phyloP scores from a whole-genome alignment of 2,888 invertebrate genomes.

The Cryptus armator region DNA sequence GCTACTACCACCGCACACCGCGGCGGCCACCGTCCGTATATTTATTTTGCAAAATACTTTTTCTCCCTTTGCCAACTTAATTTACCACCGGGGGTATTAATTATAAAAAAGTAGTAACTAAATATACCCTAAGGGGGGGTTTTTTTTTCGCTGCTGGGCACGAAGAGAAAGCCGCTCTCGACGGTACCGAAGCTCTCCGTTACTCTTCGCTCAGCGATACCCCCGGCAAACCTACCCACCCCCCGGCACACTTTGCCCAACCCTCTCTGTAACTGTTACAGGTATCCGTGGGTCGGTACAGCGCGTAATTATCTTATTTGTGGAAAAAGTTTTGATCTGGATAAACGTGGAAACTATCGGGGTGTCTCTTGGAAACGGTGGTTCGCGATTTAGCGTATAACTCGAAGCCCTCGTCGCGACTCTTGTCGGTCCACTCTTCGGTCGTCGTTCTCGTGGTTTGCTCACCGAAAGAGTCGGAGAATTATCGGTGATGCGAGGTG shows the following conservation, averaged over 20 bases:
- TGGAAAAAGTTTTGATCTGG: conserved; percentile 63
- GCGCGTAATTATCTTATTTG: conserved; percentile 81
- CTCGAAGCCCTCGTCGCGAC: too few species aligned
- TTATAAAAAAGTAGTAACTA: conserved; percentile 83
- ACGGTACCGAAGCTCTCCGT: conserved; percentile 64
- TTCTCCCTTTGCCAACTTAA: conserved; percentile 77
- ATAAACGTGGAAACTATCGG: conserved; percentile 47
- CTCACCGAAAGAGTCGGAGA: not conserved
- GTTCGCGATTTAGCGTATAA: not conserved
- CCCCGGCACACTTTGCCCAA: conserved; percentile 30
- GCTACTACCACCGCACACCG: conserved; percentile 35
- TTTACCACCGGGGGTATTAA: conserved; percentile 82
- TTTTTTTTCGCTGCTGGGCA: conserved; percentile 48
- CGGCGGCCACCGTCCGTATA: conserved; percentile 60
- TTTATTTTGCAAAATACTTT: conserved; percentile 75
- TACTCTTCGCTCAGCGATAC: conserved; percentile 6
- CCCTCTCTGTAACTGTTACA: conserved; percentile 20
- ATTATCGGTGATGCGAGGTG: conserved; percentile 26
- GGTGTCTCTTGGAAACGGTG: conserved; percentile 5
- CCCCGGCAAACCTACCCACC: conserved; percentile 27
- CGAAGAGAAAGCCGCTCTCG: conserved; percentile 29
- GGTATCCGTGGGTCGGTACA: conserved; percentile 27
- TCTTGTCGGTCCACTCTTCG: not conserved
- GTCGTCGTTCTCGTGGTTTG: not conserved
- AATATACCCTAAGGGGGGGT: conserved; percentile 77